Evolutionary conservation across 2,888 invertebrate species (phyloP).

Genomic region (Cataglyphis altisquamis): DNA sequence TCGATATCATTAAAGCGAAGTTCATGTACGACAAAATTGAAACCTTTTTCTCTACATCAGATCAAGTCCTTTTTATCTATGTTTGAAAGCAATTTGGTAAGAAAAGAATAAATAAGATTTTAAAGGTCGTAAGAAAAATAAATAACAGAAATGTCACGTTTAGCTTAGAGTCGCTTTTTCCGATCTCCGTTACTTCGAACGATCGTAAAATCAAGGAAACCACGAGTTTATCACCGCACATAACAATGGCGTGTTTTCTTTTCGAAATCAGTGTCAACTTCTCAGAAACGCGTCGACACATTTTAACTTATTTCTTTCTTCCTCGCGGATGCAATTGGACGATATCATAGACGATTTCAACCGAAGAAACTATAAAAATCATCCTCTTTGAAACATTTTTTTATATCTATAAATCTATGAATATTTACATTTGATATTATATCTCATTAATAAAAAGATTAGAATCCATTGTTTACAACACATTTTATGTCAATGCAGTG

Average conservation of each 20-base stretch:
- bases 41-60: neutral
- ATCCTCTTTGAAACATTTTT: neutral
- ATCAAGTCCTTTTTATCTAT: neutral
- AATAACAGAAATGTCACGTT: constrained; percentile 38
- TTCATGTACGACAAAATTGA: neutral
- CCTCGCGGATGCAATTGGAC: neutral
- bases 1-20: neutral
- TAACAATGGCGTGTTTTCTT: constrained; percentile 35
- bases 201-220: constrained; percentile 38
- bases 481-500: neutral
- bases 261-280: constrained; percentile 1
- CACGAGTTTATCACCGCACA: constrained; percentile 19
- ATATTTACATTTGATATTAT: neutral
- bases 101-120: neutral
- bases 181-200: constrained; percentile 26
- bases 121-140: neutral
- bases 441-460: neutral
- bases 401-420: neutral
- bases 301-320: constrained; percentile 14
- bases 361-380: neutral
- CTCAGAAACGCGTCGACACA: constrained; percentile 33
- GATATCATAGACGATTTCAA: neutral
- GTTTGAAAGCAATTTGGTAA: neutral
- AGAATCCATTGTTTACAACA: neutral
- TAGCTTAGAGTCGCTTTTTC: constrained; percentile 28